phyloP scores from a whole-genome alignment of 2,113 vertebrate species.

The Neoarius graeffei region DNA sequence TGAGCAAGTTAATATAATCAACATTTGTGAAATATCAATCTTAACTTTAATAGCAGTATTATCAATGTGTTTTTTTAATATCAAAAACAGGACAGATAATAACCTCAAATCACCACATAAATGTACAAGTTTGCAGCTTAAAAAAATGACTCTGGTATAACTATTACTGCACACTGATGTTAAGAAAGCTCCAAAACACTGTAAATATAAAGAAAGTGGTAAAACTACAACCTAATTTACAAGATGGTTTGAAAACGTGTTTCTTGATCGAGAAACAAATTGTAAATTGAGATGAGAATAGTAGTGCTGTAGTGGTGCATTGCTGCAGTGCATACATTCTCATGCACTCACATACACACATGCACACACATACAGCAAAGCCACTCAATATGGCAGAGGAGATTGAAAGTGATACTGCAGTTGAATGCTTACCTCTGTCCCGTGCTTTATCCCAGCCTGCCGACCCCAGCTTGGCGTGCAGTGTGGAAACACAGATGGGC shows the following conservation, averaged over 20 bases:
- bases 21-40: background rate
- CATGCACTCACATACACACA: slow-evolving; percentile 34
- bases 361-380: slow-evolving; percentile 4
- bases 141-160: background rate
- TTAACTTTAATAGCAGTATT: background rate
- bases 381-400: background rate
- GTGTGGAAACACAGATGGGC: slow-evolving; percentile 37
- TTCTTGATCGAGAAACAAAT: background rate
- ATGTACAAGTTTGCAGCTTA: background rate
- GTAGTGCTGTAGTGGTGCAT: slow-evolving; percentile 18
- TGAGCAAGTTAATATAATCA: background rate
- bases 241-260: background rate
- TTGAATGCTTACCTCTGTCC: slow-evolving; percentile 54
- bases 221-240: background rate
- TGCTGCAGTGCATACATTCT: slow-evolving; percentile 27
- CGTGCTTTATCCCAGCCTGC: slow-evolving; percentile 38
- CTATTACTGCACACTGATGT: background rate
- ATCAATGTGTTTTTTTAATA: background rate
- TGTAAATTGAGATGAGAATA: slow-evolving; percentile 5
- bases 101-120: background rate
- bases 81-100: background rate
- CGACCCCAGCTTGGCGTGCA: slow-evolving; percentile 41
- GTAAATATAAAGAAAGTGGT: background rate
- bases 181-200: background rate
- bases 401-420: slow-evolving; percentile 25